Conservation (phyloP, 2,113 vertebrate genomes). For the Ailuropoda melanoleuca region DNA sequence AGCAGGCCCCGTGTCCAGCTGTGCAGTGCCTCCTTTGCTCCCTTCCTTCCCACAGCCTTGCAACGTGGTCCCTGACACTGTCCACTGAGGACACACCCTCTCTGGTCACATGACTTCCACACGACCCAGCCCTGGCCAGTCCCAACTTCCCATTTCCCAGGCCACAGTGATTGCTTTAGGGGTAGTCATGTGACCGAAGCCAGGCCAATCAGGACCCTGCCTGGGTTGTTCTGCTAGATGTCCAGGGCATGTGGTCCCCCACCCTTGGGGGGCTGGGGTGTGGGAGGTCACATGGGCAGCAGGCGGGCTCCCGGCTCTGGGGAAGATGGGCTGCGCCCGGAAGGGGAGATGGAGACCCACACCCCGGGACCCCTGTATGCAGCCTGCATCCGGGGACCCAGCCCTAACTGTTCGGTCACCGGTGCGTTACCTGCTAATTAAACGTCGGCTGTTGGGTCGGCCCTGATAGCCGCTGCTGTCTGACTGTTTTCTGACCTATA, state of each 20-base stretch:
- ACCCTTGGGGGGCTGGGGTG: accelerated
- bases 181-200: not conserved
- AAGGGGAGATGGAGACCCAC: not conserved
- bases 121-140: not conserved
- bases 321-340: accelerated
- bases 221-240: not conserved
- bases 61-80: accelerated
- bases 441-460: not conserved
- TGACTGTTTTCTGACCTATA: not conserved
- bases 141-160: not conserved
- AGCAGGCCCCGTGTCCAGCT: accelerated
- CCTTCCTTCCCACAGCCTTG: not conserved
- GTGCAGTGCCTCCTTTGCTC: accelerated
- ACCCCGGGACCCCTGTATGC: not conserved
- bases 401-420: accelerated
- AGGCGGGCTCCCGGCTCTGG: not conserved
- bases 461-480: accelerated
- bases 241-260: not conserved
- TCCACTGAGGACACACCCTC: accelerated
- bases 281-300: no score
- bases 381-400: not conserved
- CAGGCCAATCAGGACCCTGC: not conserved
- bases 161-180: not conserved
- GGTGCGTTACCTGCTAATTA: accelerated
- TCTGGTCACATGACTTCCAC: not conserved